Percentiles rank a stretch among this genome's conserved stretches.
Evolutionary conservation across 2,888 invertebrate species (phyloP).

Genomic region (Microchrysa polita): DNA sequence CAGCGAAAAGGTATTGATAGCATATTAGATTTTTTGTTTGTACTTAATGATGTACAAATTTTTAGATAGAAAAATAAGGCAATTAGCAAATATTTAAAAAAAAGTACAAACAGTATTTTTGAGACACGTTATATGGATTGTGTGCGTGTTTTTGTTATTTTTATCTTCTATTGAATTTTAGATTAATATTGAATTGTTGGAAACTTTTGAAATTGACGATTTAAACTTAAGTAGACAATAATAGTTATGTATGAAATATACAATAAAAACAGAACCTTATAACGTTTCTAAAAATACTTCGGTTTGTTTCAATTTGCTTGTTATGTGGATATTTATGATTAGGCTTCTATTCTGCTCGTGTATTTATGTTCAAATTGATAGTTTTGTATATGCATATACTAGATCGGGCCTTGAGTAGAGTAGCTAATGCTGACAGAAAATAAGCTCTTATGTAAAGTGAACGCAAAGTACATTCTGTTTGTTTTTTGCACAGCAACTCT

Average conservation of each 20-base stretch:
- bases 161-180: background rate
- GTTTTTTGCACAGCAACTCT: too few relatives aligned
- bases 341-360: too few relatives aligned
- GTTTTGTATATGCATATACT: too few relatives aligned
- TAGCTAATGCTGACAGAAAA: too few relatives aligned
- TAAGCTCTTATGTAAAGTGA: too few relatives aligned
- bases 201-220: background rate
- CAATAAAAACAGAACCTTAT: background rate
- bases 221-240: too few relatives aligned
- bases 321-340: too few relatives aligned
- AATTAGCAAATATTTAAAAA: background rate
- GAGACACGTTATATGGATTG: constrained; percentile 25
- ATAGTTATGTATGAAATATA: background rate
- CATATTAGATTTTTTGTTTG: background rate
- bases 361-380: background rate
- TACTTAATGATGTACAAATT: background rate
- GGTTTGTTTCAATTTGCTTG: background rate
- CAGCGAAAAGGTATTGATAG: constrained; percentile 34
- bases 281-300: constrained; percentile 22
- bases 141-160: constrained; percentile 4
- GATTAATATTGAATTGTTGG: background rate
- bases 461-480: too few relatives aligned
- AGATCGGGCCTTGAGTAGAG: too few relatives aligned
- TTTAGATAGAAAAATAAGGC: background rate
- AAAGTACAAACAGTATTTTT: constrained; percentile 30